phyloP scores from a whole-genome alignment of 2,797 vertebrate genomes.

The Anguilla pacifica region DNA sequence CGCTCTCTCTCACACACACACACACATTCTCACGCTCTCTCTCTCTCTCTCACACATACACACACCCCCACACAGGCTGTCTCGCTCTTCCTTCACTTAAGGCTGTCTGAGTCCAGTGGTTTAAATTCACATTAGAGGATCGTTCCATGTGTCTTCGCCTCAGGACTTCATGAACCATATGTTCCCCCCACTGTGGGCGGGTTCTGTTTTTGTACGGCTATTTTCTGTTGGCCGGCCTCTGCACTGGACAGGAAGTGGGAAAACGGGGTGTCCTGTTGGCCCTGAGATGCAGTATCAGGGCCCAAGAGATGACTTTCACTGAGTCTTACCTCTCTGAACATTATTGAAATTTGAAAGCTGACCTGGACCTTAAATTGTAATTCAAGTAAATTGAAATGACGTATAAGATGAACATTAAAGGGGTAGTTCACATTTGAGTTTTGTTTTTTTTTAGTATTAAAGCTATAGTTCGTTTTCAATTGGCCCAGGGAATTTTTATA shows the following conservation, averaged over 20 bases:
- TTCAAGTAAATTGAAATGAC: not conserved
- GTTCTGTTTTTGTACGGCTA: not conserved
- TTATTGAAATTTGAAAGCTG: not conserved
- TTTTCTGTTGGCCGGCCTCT: not conserved
- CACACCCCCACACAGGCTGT: not conserved
- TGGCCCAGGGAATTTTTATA: not conserved
- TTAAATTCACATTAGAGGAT: not conserved
- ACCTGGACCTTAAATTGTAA: not conserved
- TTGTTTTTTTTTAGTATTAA: not conserved
- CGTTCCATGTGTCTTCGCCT: not conserved
- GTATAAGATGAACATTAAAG: not conserved
- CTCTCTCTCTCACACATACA: not conserved
- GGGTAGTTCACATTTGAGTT: not conserved
- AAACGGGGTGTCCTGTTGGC: not conserved
- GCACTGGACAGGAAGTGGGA: not conserved
- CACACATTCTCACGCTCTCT: not conserved
- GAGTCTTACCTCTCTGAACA: not conserved
- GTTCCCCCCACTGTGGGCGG: not conserved
- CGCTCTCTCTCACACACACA: not conserved
- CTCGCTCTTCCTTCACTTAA: not conserved
- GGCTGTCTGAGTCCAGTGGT: not conserved
- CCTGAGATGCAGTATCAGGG: not conserved
- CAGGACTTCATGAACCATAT: not conserved
- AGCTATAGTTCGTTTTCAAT: not conserved
- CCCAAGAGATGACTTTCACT: not conserved